Evolutionary conservation across 2,888 invertebrate species (phyloP), one percentile per base, ranked within the genome.

Genomic region (Cantharis nigra): DNA sequence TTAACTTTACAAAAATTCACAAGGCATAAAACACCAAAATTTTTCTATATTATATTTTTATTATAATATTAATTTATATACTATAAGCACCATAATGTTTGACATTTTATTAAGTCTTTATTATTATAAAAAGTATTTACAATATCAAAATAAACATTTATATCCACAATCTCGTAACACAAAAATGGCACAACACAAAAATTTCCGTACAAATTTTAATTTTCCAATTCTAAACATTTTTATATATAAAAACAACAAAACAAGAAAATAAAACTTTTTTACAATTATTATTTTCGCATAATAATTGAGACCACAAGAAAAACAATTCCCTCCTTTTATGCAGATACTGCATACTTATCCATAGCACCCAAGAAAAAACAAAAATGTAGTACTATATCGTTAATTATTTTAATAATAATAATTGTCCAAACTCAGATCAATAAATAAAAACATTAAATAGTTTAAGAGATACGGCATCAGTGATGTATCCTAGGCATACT

Each of bases 401-500:
- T 30, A 30, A 30, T 30, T 30, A 30, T 30, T 30, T 30, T 30
- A 30, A 30, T 30, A 18, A 73, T 49, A 28, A 28, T 73, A 18
- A 73, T 49, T 10, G 7, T 65, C 63, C 63, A 16, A 20, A 71
- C 20, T 18, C 14, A 63, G 30, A 23, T 67, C 23, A 64, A 65
- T 49, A 73, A 73, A 26, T 62, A 10, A 14, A 67, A 28, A 73
- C 18, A 63, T 26, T n/a, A 70, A 49, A 11, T 63, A 18, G 13
- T 70, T 81, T 81, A 79, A 20, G 78, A 63, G 72, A 80, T 74
- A 78, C 81, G 81, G 69, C 81, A 80, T 80, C 80, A 81, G 79
- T 81, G 28, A 30, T 30, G 80, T 69, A 80, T 76, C 77, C 79
- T 76, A 64, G 77, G 81, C 18, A 90, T 91, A 70, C 94, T 93